Evolutionary conservation across 2,113 vertebrate genomes (phyloP).

Genomic region (Mus spicilegus): DNA sequence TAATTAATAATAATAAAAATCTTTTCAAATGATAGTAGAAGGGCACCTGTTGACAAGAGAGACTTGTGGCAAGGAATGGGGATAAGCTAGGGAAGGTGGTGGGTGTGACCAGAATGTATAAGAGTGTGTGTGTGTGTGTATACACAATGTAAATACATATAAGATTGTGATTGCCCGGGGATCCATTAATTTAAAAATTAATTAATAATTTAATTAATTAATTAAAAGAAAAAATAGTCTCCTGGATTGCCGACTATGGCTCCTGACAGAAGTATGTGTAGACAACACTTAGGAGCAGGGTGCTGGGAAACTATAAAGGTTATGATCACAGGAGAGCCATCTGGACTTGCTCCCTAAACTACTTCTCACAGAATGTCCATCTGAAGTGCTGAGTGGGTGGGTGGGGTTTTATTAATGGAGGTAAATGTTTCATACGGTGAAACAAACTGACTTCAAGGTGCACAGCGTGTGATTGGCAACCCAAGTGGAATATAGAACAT

Average conservation of each 20-base stretch:
- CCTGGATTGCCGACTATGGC: not conserved
- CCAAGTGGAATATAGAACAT: not conserved
- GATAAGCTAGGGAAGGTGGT: not conserved
- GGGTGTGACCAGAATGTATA: not conserved
- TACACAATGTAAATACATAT: not conserved
- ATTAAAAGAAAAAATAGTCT: not conserved
- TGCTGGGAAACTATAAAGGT: not conserved
- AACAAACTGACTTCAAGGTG: not conserved
- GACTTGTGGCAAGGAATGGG: not conserved
- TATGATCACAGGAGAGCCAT: not conserved
- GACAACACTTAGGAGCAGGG: not conserved
- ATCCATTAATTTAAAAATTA: not conserved
- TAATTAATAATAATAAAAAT: not conserved
- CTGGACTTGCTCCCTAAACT: not conserved
- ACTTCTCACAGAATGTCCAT: not conserved
- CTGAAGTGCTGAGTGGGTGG: not conserved
- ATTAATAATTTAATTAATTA: not conserved
- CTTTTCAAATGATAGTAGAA: not conserved
- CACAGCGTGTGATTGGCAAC: not conserved
- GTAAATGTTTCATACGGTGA: not conserved
- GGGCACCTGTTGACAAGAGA: not conserved
- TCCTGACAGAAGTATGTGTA: not conserved
- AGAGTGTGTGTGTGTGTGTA: not conserved
- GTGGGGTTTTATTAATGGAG: not conserved
- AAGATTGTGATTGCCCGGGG: not conserved